Percentiles rank a stretch among this genome's conserved stretches.
These are phyloP conservation scores for Pectinophora gossypiella DNA, from an alignment of 1,140 invertebrate species.

Conservation along the genomic window DNA sequence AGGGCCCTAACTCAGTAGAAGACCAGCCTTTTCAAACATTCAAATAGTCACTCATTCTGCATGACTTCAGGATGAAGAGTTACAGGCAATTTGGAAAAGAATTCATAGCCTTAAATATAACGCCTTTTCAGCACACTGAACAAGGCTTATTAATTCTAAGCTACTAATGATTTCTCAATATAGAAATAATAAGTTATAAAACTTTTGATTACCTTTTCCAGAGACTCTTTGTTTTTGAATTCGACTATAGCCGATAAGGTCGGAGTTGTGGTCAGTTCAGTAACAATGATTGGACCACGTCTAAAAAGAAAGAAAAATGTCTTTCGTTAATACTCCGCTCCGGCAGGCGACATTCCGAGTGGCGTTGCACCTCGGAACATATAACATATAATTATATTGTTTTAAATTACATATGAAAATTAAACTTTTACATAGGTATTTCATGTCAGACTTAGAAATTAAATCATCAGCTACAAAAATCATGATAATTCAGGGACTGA, in stretches of 20 bases:
- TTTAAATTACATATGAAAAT: constrained; percentile 17
- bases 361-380: constrained; percentile 43
- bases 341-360: constrained; percentile 29
- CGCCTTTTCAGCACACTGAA: constrained; percentile 20
- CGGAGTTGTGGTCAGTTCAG: constrained; percentile 71
- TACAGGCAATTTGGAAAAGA: constrained; percentile 49
- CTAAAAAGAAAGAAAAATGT: constrained; percentile 73
- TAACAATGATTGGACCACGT: constrained; percentile 75
- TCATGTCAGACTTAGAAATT: constrained; percentile 2
- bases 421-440: constrained; percentile 14
- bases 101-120: constrained; percentile 38
- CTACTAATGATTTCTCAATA: constrained; percentile 38
- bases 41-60: constrained; percentile 67
- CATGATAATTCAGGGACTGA: constrained; percentile 43
- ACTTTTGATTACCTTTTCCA: constrained; percentile 72
- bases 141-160: constrained; percentile 29
- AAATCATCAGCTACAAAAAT: constrained; percentile 17
- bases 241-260: constrained; percentile 74
- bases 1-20: constrained; percentile 32
- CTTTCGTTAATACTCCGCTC: constrained; percentile 63
- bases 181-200: constrained; percentile 61
- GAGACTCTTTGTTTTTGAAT: constrained; percentile 74
- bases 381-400: constrained; percentile 14
- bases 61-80: constrained; percentile 28
- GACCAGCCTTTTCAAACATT: constrained; percentile 68